Base-by-base conservation (phyloP, 2,797 vertebrate species). In the Muraenolepis orangiensis region DNA sequence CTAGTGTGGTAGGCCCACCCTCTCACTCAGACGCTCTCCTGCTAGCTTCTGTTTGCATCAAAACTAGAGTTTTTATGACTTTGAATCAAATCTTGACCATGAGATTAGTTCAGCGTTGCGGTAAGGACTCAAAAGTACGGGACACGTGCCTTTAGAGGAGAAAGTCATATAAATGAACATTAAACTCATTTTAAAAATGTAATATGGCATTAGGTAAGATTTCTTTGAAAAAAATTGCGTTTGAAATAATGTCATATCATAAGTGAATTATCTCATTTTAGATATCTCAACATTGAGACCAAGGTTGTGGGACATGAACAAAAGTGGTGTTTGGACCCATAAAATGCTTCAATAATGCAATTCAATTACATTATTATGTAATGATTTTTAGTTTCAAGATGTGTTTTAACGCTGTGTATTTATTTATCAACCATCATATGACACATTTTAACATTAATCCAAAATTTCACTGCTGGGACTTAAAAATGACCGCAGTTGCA, bases 311-410 rank as follows among this genome's bases (percentile, higher is more conserved):
- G 51, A 61, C 51, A 61, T 61, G 51, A 61, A n/a, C 51, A 61
- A 61, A 61, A 61, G 51, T 61, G 51, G n/a, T 61, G 51, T 61
- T 61, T 18, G 51, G 51, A 61, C 51, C 51, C 51, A 61, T 61
- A 61, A 61, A 23, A 61, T 61, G 51, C 51, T 61, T 61, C 0
- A 61, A 13, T 13, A 61, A 16, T 61, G 10, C 6, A 13, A 61
- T 61, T 61, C 12, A 61, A 61, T 61, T 1, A 61, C 16, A 61
- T n/a, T 18, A 18, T 57, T 57, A 12, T 13, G 51, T 61, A 61
- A 61, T 61, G 4, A 61, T 61, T n/a, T 34, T 61, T 61, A 13
- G 14, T 13, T 10, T 61, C 51, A 61, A 61, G 51, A 61, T 61
- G 51, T 61, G 51, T 61, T 18, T 13, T 61, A 61, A 61, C 51